A percentile compares a stretch with the other conserved stretches of the same genome.
Evolutionary conservation across 1,140 invertebrate genomes (phyloP).

Genomic region (Venustaconcha ellipsiformis): DNA sequence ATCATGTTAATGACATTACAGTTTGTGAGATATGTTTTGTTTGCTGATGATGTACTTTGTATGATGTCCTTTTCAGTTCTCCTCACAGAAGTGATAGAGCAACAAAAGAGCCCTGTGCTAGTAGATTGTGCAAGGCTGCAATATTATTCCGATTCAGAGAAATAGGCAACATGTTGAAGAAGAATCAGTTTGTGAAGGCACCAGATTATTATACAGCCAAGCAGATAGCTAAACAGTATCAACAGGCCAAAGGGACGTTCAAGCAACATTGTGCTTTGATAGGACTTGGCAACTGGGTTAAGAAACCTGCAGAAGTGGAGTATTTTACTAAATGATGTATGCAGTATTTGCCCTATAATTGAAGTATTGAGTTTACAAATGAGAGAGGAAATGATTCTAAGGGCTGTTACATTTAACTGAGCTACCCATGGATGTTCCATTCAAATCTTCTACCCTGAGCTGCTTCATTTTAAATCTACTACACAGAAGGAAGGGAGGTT

Average conservation of each 20-base stretch:
- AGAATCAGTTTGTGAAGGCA: conserved; percentile 12
- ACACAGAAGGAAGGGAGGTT: too few species aligned
- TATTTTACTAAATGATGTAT: conserved; percentile 8
- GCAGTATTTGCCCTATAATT: too few species aligned
- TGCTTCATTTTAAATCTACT: too few species aligned
- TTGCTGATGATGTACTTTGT: neutral
- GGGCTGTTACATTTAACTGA: too few species aligned
- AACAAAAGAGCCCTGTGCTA: conserved; percentile 16
- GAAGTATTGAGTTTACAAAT: too few species aligned
- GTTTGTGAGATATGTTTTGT: neutral
- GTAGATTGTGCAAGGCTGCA: conserved; percentile 37
- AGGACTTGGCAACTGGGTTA: conserved; percentile 33
- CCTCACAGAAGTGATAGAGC: conserved; percentile 18
- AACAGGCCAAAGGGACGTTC: conserved; percentile 27
- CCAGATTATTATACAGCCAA: conserved; percentile 30
- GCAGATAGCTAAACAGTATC: conserved; percentile 17
- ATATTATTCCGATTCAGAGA: conserved; percentile 36
- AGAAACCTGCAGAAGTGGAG: conserved; percentile 24
- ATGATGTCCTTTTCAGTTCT: conserved; percentile 13
- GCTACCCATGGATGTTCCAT: too few species aligned
- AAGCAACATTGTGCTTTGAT: conserved; percentile 17
- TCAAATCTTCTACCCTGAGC: too few species aligned
- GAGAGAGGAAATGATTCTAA: too few species aligned
- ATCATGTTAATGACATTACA: neutral
- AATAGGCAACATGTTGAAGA: conserved; percentile 31